A percentile compares a stretch with the other conserved stretches of the same genome.
Conservation (phyloP, 2,888 invertebrate genomes). For the Dryocosmus kuriphilus region DNA sequence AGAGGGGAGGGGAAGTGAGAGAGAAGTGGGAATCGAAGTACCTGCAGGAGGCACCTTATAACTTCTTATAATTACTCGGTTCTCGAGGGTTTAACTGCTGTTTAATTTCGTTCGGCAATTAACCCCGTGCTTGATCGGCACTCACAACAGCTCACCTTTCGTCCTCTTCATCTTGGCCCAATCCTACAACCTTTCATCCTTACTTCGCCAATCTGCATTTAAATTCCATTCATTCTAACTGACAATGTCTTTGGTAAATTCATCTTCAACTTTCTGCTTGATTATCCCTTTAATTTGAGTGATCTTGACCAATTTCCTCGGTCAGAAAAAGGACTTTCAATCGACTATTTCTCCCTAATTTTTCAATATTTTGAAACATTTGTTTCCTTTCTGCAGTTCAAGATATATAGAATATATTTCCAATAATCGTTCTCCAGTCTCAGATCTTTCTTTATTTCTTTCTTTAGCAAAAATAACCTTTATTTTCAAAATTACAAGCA, state of each 20-base stretch:
- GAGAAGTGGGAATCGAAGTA: conserved; percentile 58
- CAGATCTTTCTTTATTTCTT: too few relatives aligned
- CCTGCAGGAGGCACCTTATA: conserved; percentile 67
- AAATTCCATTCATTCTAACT: background rate
- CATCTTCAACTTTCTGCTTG: background rate
- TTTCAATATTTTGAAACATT: too few relatives aligned
- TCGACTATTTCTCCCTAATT: too few relatives aligned
- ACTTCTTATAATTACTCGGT: conserved; percentile 75
- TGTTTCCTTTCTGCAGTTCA: too few relatives aligned
- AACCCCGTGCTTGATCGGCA: conserved; percentile 70
- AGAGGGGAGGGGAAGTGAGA: conserved; percentile 46
- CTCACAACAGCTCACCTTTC: conserved; percentile 58
- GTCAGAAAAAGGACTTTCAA: too few relatives aligned
- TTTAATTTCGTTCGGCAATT: conserved; percentile 75
- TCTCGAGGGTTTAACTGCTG: conserved; percentile 73
- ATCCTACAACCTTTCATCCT: background rate
- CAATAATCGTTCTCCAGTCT: too few relatives aligned
- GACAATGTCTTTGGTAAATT: background rate
- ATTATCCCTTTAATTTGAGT: too few relatives aligned
- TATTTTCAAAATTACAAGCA: too few relatives aligned
- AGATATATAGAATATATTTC: too few relatives aligned
- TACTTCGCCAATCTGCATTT: background rate
- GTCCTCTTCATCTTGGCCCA: conserved; percentile 1
- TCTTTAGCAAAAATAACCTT: too few relatives aligned
- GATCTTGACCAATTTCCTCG: too few relatives aligned